Evolutionary conservation across 2,113 vertebrate species (phyloP).

Genomic region (Muscicapa adusta): DNA sequence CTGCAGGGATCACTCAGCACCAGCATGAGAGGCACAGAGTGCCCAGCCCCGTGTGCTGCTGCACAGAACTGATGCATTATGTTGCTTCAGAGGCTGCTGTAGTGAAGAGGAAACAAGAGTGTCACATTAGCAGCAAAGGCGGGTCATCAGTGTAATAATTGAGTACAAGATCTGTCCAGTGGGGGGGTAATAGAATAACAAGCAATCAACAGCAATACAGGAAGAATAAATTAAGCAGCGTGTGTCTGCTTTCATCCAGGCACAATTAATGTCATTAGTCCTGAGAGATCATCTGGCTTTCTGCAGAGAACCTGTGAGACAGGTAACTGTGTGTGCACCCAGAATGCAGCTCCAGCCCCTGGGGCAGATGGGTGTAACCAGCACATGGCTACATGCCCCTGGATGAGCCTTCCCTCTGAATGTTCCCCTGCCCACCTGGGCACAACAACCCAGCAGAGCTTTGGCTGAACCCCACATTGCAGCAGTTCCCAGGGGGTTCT

Average conservation of each 20-base stretch:
- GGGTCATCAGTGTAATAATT: slow-evolving; percentile 33
- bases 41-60: neutral
- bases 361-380: neutral
- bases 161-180: slow-evolving; percentile 28
- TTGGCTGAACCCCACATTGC: neutral
- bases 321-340: neutral
- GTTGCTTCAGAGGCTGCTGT: neutral
- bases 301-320: neutral
- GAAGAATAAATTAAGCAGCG: slow-evolving; percentile 11
- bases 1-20: fast-evolving
- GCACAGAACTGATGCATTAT: neutral
- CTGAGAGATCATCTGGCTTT: neutral
- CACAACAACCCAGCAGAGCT: neutral
- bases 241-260: slow-evolving; percentile 33
- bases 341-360: neutral
- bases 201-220: slow-evolving; percentile 8
- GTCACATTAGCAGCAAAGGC: slow-evolving; percentile 13
- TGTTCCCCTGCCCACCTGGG: too few relatives aligned
- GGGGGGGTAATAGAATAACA: slow-evolving; percentile 52
- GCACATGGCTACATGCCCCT: fast-evolving
- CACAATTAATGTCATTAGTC: slow-evolving; percentile 47
- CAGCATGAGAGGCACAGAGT: neutral
- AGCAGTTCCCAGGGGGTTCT: fast-evolving
- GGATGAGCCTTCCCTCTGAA: neutral
- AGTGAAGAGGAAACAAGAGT: slow-evolving; percentile 1